Evolutionary conservation across 1,140 invertebrate genomes (phyloP), one percentile per base, ranked within the genome.

Genomic region (Thrips palmi): DNA sequence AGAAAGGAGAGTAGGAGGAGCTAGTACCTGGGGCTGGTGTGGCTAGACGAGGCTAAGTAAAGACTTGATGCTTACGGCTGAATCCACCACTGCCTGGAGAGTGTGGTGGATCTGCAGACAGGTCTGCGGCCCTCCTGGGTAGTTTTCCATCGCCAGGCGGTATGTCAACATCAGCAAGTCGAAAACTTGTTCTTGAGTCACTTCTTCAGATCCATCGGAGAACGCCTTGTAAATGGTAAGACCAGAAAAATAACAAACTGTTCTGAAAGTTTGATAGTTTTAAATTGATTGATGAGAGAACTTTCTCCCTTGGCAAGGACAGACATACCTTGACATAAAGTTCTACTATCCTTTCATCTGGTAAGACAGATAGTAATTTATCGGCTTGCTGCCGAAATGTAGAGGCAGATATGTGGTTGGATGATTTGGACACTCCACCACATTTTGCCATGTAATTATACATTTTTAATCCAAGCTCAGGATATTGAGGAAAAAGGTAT

Each of bases 401-500:
- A 2, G 63, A 55, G 1, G 61, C 52, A 14, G 65, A 63, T 11
- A 49, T 46, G 47, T 77, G 63, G 22, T 60, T 54, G 14, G 68
- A 71, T 10, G 68, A 69, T 18, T 53, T 52, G 36, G 54, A 55
- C 45, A 71, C 67, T n/a, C n/a, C n/a, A n/a, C n/a, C n/a, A n/a
- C n/a, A n/a, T n/a, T n/a, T n/a, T n/a, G n/a, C n/a, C 37, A 82
- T 62, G 52, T 73, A 67, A 39, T 54, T 56, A 48, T 70, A 82
- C 37, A 83, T 57, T 44, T 70, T 69, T 20, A 68, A 60, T 12
- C 71, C 75, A 40, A 84, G 59, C 42, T 80, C 68, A 2, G 68
- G 64, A 56, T 82, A 77, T 52, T 70, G 68, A n/a, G 78, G 76
- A 57, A 84, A 82, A 42, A 84, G 57, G 56, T 77, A 77, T 45